Base-by-base conservation (phyloP, 2,113 vertebrate genomes). In the Ailurus styani region DNA sequence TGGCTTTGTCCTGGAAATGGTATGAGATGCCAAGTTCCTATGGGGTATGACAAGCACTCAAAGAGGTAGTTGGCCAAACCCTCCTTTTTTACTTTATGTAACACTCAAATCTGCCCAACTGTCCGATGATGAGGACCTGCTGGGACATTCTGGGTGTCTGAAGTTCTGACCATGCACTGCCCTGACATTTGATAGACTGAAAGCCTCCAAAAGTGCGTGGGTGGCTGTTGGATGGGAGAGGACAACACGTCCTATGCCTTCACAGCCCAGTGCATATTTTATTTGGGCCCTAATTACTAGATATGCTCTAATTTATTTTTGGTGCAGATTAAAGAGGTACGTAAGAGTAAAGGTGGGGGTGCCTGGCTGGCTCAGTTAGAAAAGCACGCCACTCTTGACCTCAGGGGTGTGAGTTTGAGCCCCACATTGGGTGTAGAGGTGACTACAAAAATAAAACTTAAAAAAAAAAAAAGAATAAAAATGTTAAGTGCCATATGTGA, bases 1-100 rank as follows among this genome's bases (percentile, higher is more conserved):
- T 0, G 3, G 3, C 12, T 34, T 47, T 5, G 18, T 2, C 21
- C 11, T 73, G 40, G 66, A 52, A 10, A 0, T 3, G 52, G 1
- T 37, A 21, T 55, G 27, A 66, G 84, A n/a, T 9, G n/a, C 27
- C 87, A 73, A 14, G 18, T 64, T 34, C 34, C 78, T 9, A 0
- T 2, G 47, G n/a, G 37, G 29, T 15, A 15, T 45, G 0, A 8
- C 18, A 40, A 60, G 17, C 34, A 10, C 31, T 90, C 27, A 4
- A 47, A n/a, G 20, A 47, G 31, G 37, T 4, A 11, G 13, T 0
- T 29, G 73, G 87, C 10, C 18, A 45, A 87, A 70, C 17, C 23
- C 3, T n/a, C 47, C 37, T 90, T 90, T 40, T 12, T 1, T 18
- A 45, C 50, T 45, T 47, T 75, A 57, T n/a, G 73, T 55, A 95